Conservation (phyloP, 2,113 vertebrate species). For the Pedionomus torquatus region DNA sequence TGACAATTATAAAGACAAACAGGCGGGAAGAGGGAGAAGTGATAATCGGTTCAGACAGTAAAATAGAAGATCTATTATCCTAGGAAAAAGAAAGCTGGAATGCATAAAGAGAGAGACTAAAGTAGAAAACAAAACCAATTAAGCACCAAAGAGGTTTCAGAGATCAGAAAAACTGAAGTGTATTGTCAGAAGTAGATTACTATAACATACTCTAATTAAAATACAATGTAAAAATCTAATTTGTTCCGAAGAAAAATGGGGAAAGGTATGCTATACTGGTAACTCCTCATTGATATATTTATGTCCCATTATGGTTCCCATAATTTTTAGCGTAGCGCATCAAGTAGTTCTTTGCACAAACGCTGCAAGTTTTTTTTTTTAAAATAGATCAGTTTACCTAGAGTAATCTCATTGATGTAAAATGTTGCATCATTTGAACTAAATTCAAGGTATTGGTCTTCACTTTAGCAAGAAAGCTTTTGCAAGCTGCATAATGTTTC, state of each 20-base stretch:
- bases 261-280: not conserved
- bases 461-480: not conserved
- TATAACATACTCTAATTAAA: not conserved
- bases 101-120: not conserved
- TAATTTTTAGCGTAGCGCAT: not conserved
- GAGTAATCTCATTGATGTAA: not conserved
- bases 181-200: not conserved
- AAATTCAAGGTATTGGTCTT: not conserved
- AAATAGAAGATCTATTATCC: slow-evolving; percentile 19
- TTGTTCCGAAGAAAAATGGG: not conserved
- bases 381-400: not conserved
- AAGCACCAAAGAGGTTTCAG: not conserved
- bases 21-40: not conserved
- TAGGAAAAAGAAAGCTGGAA: not conserved
- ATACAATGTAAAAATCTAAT: not conserved
- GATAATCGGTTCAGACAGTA: slow-evolving; percentile 38
- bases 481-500: not conserved
- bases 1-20: slow-evolving; percentile 7
- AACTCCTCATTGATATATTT: not conserved
- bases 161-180: not conserved
- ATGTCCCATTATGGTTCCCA: not conserved
- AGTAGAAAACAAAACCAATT: not conserved
- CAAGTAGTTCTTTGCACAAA: not conserved
- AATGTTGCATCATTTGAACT: not conserved
- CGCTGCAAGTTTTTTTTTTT: not conserved